Conservation (phyloP, 1,140 invertebrate species). For the Aradophagus sp. region DNA sequence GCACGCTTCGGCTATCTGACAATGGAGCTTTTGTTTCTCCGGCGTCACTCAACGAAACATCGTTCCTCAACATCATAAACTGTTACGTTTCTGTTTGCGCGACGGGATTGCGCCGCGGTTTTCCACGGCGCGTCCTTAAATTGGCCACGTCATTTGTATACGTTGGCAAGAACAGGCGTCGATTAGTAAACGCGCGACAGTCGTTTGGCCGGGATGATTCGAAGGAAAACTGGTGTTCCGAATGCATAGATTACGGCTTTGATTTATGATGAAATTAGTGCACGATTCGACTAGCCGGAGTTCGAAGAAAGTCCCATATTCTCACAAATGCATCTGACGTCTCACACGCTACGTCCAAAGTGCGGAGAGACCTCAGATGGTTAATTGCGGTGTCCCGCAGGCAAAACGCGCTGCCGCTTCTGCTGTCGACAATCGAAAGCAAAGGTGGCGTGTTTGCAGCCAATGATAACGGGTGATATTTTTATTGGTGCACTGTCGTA, state of each 20-base stretch:
- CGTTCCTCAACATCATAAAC: constrained; percentile 43
- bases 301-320: constrained; percentile 26
- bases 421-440: constrained; percentile 59
- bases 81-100: constrained; percentile 9
- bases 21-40: constrained; percentile 54
- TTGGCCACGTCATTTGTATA: no score
- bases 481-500: no score
- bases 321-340: constrained; percentile 60
- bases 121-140: no score
- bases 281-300: constrained; percentile 23
- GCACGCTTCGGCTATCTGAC: constrained; percentile 50
- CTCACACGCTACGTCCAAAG: constrained; percentile 62
- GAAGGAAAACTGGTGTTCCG: constrained; percentile 3
- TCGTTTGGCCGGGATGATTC: no score
- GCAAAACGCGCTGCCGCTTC: constrained; percentile 63
- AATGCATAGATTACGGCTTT: constrained; percentile 19
- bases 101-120: no score
- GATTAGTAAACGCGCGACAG: no score
- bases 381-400: constrained; percentile 71
- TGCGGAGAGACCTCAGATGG: constrained; percentile 59
- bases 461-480: constrained; percentile 18
- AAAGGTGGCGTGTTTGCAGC: constrained; percentile 33
- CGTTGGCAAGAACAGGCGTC: no score
- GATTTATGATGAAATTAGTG: constrained; percentile 39
- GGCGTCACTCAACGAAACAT: constrained; percentile 39